phyloP scores from a whole-genome alignment of 2,888 invertebrate species.

The Cantharis rufa region DNA sequence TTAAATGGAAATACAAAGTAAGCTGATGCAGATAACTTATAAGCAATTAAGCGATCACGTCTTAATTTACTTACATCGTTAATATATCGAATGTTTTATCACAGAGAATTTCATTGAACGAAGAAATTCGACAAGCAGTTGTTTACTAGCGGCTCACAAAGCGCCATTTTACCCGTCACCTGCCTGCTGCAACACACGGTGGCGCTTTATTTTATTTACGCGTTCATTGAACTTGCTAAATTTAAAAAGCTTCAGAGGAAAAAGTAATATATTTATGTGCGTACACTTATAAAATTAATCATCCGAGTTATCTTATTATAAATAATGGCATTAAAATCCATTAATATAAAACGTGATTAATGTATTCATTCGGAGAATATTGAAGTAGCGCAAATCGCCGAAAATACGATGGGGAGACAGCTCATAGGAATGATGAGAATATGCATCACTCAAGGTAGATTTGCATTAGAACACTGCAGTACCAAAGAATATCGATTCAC shows the following conservation, averaged over 20 bases:
- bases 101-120: not conserved
- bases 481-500: not conserved
- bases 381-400: not conserved
- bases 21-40: not conserved
- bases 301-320: not conserved
- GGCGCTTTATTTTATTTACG: constrained; percentile 1
- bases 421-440: not conserved
- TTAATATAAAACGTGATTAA: not conserved
- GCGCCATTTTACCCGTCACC: constrained; percentile 29
- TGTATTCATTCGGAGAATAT: not conserved
- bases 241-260: not conserved
- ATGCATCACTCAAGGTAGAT: not conserved
- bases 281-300: not conserved
- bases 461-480: not conserved
- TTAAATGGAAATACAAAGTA: not conserved
- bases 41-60: not conserved
- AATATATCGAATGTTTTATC: not conserved
- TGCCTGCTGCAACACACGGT: constrained; percentile 16
- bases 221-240: not conserved
- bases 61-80: not conserved
- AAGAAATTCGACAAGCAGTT: not conserved
- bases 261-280: not conserved
- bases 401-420: not conserved
- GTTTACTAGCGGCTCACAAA: not conserved
- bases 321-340: not conserved